phyloP scores from a whole-genome alignment of 1,140 invertebrate genomes.

The Procambarus clarkii region DNA sequence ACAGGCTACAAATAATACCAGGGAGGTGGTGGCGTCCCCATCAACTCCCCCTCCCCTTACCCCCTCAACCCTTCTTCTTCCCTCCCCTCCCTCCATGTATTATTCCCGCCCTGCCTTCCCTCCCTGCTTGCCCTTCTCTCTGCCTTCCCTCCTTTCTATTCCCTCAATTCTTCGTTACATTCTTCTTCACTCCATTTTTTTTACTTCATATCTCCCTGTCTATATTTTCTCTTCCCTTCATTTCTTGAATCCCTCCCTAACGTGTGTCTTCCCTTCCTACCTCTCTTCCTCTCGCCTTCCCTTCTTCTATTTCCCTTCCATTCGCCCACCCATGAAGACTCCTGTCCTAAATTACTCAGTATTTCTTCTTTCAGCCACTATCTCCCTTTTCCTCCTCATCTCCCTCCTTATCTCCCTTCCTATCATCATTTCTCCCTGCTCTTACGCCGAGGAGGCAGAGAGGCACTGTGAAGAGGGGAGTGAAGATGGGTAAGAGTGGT shows the following conservation, averaged over 20 bases:
- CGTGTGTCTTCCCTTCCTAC: neutral
- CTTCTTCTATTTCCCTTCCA: conserved; percentile 1
- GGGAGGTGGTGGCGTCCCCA: conserved; percentile 18
- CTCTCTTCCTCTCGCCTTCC: neutral
- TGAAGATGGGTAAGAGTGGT: no score
- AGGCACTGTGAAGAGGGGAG: neutral
- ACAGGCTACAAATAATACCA: conserved; percentile 60
- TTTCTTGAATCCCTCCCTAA: neutral
- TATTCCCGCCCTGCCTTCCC: no score
- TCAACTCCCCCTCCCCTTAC: neutral
- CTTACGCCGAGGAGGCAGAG: neutral
- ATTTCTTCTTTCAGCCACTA: no score
- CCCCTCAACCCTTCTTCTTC: neutral
- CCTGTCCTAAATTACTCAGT: neutral
- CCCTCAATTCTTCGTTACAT: no score
- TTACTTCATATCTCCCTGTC: neutral
- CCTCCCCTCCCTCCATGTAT: neutral
- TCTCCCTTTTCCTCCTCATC: no score
- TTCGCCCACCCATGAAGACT: neutral
- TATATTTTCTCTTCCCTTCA: neutral
- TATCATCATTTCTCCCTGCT: neutral
- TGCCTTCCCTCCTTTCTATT: no score
- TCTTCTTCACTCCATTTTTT: neutral
- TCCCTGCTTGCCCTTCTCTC: no score
- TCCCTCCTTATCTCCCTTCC: no score